Evolutionary conservation across 2,113 vertebrate genomes (phyloP).

Genomic region (Hemiscyllium ocellatum): DNA sequence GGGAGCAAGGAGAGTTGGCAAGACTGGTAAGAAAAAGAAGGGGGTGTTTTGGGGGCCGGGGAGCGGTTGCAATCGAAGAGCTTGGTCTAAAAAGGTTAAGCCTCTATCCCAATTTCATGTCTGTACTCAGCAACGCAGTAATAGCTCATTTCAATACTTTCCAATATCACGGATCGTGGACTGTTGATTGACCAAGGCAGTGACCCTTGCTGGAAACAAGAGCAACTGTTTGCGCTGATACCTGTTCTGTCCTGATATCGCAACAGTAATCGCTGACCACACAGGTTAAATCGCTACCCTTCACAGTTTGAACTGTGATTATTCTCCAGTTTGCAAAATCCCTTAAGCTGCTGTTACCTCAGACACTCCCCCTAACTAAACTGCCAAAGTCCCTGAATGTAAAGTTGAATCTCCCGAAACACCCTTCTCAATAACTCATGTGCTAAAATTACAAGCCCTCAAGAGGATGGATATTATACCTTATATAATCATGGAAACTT

Average conservation of each 20-base stretch:
- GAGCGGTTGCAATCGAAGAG: neutral
- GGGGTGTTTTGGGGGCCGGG: no score
- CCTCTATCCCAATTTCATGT: neutral
- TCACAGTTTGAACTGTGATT: neutral
- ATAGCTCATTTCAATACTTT: neutral
- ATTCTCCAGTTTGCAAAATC: neutral
- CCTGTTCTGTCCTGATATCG: neutral
- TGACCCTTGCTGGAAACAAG: neutral
- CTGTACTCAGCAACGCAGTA: neutral
- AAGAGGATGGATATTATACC: neutral
- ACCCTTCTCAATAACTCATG: no score
- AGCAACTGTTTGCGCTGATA: neutral
- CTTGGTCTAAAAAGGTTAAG: neutral
- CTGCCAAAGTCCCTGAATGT: neutral
- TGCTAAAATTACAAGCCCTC: neutral
- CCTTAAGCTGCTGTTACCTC: neutral
- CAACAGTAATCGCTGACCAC: neutral
- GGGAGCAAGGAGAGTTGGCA: constrained; percentile 78
- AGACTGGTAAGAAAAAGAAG: constrained; percentile 65
- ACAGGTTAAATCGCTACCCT: neutral
- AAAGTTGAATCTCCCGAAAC: neutral
- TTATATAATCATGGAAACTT: neutral
- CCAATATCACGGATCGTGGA: neutral
- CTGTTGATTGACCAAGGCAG: neutral
- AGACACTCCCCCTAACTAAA: neutral